Conservation (phyloP, 2,888 invertebrate genomes). For the Cerceris ruficornis region DNA sequence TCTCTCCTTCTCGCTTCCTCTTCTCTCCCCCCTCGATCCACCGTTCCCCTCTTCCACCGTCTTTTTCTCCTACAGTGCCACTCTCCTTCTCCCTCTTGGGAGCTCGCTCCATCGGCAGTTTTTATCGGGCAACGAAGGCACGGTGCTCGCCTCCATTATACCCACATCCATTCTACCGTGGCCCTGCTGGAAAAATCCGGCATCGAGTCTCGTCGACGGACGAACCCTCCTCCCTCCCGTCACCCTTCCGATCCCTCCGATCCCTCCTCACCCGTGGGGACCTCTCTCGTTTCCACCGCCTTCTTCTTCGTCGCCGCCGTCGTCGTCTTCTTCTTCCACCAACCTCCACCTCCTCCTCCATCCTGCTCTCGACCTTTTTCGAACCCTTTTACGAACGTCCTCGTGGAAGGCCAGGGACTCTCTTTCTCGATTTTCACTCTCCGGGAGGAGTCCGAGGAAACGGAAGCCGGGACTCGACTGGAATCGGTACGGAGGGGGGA, state of each 20-base stretch:
- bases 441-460: constrained; percentile 32
- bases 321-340: constrained; percentile 9
- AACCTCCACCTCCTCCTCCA: constrained; percentile 1
- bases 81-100: constrained; percentile 60
- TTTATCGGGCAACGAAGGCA: constrained; percentile 70
- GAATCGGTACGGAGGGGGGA: constrained; percentile 35
- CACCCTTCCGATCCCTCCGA: constrained; percentile 3
- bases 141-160: constrained; percentile 69
- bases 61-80: constrained; percentile 36
- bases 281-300: constrained; percentile 12
- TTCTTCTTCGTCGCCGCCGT: not conserved
- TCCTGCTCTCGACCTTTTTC: constrained; percentile 52
- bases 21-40: constrained; percentile 23
- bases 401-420: constrained; percentile 30
- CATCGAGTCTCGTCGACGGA: constrained; percentile 60
- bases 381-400: constrained; percentile 51
- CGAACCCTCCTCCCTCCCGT: constrained; percentile 31
- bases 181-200: constrained; percentile 67
- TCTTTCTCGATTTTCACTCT: constrained; percentile 52
- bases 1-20: constrained; percentile 6
- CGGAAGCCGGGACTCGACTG: constrained; percentile 46
- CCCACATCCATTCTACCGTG: constrained; percentile 67
- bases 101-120: constrained; percentile 67
- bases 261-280: constrained; percentile 22
- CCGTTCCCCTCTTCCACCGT: constrained; percentile 5